Base-by-base conservation (phyloP, 2,797 vertebrate genomes). In the Distichodus sexfasciatus region DNA sequence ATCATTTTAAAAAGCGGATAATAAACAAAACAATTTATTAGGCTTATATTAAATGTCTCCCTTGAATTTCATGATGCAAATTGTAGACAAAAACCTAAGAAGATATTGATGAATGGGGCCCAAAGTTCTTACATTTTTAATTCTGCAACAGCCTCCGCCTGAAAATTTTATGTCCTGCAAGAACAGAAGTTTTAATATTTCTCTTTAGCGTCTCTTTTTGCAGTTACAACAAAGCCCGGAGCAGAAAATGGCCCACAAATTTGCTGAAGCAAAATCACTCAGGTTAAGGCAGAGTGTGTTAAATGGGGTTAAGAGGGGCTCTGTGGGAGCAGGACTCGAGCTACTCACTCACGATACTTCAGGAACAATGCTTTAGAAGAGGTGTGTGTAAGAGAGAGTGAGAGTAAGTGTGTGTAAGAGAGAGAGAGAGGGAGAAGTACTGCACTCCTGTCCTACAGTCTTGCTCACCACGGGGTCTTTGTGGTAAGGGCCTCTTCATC, bases 401-500 rank as follows among this genome's bases (percentile, higher is more conserved):
- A 6, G 15, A 67, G 53, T 21, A 26, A 19, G 53, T 24, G 48
- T 8, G 0, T 2, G 15, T 57, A 14, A 35, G 31, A 40, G 31
- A 40, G 43, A 69, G 36, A 21, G 54, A 38, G 23, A 54, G 28
- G 29, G 43, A 6, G 46, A 21, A 40, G 31, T 23, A 51, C 26
- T 19, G 63, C 24, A 43, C 38, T 23, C 31, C 60, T 41, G 75
- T 44, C 75, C 69, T 73, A 60, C 62, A 74, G 76, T 71, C 59
- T 57, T 81, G 75, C 76, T 68, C 74, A 72, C 68, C 51, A 47
- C 76, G 63, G 76, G 77, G 75, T 81, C 69, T 82, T 84, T 81
- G 66, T 67, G 61, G 72, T 75, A 65, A 77, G 77, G 79, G 76
- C 74, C 76, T 61, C 65, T 86, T 81, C 79, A 83, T 69, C 60